phyloP scores from a whole-genome alignment of 1,140 invertebrate species.

The Limonius californicus region DNA sequence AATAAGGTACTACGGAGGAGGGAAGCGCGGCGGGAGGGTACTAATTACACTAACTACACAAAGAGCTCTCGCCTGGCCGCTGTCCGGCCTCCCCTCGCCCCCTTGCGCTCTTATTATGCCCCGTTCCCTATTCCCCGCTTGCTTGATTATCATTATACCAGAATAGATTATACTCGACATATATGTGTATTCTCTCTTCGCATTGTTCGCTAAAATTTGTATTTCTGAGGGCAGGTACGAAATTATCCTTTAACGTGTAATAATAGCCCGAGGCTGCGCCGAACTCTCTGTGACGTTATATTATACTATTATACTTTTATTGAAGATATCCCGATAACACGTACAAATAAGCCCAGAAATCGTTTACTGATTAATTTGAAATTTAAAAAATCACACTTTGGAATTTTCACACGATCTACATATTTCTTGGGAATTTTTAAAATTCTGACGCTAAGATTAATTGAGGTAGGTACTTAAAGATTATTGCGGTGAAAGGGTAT shows the following conservation, averaged over 20 bases:
- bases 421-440: too few relatives aligned
- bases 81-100: constrained; percentile 37
- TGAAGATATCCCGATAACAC: too few relatives aligned
- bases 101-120: constrained; percentile 36
- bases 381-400: background rate
- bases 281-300: too few relatives aligned
- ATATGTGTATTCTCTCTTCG: constrained; percentile 8
- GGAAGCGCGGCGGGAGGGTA: constrained; percentile 44
- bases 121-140: constrained; percentile 33
- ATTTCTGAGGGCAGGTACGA: constrained; percentile 8
- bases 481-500: too few relatives aligned
- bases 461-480: too few relatives aligned
- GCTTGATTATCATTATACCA: constrained; percentile 43
- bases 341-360: too few relatives aligned
- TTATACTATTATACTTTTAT: too few relatives aligned
- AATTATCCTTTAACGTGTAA: background rate
- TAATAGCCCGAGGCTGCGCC: background rate
- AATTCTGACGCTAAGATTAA: too few relatives aligned
- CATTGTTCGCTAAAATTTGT: constrained; percentile 10
- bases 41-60: constrained; percentile 50
- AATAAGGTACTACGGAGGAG: constrained; percentile 65
- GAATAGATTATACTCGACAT: constrained; percentile 40
- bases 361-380: too few relatives aligned
- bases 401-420: too few relatives aligned
- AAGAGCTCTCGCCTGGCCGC: constrained; percentile 47